Evolutionary conservation across 1,140 invertebrate genomes (phyloP).

Genomic region (Drosophila orena): DNA sequence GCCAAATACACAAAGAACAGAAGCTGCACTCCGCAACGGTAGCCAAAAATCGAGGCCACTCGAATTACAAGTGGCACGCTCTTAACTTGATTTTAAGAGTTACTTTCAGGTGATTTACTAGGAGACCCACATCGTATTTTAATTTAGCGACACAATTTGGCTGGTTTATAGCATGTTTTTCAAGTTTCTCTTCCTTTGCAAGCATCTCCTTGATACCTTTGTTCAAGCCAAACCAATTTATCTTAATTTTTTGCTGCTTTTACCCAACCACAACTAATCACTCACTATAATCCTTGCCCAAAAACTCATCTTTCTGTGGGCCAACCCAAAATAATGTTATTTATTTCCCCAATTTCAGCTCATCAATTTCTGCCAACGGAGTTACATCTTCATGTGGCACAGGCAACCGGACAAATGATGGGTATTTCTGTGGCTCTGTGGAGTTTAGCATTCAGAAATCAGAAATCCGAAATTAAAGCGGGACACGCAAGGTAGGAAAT

Average conservation of each 20-base stretch:
- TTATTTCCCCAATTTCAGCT: conserved; percentile 6
- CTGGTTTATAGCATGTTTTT: background rate
- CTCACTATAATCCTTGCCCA: background rate
- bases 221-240: background rate
- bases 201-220: too few species aligned
- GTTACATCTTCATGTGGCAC: conserved; percentile 35
- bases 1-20: conserved; percentile 19
- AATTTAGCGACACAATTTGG: background rate
- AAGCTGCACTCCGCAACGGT: conserved; percentile 43
- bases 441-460: background rate
- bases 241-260: too few species aligned
- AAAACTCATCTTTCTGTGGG: conserved; percentile 2
- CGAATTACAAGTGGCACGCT: conserved; percentile 53
- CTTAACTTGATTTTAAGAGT: conserved; percentile 4
- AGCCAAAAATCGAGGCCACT: conserved; percentile 43
- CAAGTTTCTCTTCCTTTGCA: too few species aligned
- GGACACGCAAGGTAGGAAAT: conserved; percentile 52
- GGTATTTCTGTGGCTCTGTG: conserved; percentile 7
- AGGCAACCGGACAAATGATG: conserved; percentile 1
- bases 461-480: conserved; percentile 31
- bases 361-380: conserved; percentile 10
- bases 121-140: background rate
- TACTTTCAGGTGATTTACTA: conserved; percentile 11
- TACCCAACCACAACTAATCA: background rate
- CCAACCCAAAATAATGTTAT: conserved; percentile 11